Evolutionary conservation across 2,797 vertebrate genomes (phyloP).

Genomic region (Chiroxiphia lanceolata): DNA sequence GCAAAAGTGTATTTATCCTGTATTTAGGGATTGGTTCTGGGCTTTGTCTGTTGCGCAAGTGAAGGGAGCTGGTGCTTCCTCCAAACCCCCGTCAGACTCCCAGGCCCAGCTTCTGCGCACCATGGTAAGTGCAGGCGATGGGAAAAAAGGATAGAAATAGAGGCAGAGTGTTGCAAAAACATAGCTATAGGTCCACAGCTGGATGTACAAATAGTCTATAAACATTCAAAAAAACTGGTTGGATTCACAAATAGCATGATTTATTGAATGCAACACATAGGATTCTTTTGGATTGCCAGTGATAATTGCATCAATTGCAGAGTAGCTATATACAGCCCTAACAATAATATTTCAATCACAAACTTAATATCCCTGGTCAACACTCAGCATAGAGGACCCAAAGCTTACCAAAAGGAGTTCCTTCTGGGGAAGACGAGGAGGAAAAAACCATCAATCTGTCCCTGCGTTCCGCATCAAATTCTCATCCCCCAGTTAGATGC

Average conservation of each 20-base stretch:
- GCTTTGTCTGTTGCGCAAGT: not conserved
- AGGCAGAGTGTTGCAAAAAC: not conserved
- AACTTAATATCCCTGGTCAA: not conserved
- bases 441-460: not conserved
- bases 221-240: not conserved
- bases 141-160: not conserved
- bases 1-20: not conserved
- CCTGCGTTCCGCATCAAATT: not conserved
- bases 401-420: not conserved
- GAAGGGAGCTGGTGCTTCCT: not conserved
- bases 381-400: not conserved
- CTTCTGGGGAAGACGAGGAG: not conserved
- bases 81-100: not conserved
- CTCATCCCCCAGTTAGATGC: not conserved
- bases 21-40: not conserved
- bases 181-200: no score
- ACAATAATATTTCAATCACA: not conserved
- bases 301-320: not conserved
- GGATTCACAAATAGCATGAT: not conserved
- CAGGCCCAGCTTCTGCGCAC: not conserved
- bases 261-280: not conserved
- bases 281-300: not conserved
- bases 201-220: not conserved
- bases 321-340: not conserved
- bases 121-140: accelerated